Conservation (phyloP, 2,797 vertebrate species). For the Oreochromis mossambicus region DNA sequence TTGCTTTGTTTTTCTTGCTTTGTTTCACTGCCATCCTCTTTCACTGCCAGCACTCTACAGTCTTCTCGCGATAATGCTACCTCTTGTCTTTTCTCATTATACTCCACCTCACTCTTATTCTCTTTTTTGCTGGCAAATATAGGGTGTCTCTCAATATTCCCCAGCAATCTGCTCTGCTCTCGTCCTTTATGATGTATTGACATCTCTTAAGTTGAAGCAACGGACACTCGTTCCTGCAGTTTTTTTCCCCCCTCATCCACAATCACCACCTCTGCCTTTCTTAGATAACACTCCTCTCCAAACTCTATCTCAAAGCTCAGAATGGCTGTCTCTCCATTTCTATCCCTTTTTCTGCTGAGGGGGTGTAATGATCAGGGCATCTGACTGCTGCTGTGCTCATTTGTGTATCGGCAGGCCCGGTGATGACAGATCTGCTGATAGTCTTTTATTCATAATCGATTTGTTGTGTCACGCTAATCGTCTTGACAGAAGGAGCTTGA, state of each 20-base stretch:
- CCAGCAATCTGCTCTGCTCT: neutral
- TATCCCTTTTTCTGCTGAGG: conserved; percentile 2
- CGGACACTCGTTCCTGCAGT: neutral
- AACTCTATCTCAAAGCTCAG: neutral
- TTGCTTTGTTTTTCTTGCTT: neutral
- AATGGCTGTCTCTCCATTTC: neutral
- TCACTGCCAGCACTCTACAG: neutral
- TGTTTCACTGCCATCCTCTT: neutral
- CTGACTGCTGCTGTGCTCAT: conserved; percentile 8
- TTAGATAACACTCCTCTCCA: conserved; percentile 6
- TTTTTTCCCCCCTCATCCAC: neutral
- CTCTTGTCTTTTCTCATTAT: neutral
- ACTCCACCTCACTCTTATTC: neutral
- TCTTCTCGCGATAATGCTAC: neutral
- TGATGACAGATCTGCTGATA: conserved; percentile 47
- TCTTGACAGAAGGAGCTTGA: neutral
- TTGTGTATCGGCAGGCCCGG: conserved; percentile 13
- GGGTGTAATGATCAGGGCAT: conserved; percentile 4
- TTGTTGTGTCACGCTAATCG: conserved; percentile 37
- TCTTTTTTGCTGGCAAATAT: neutral
- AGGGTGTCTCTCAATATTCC: neutral
- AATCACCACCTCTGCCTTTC: neutral
- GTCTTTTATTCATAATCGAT: conserved; percentile 40
- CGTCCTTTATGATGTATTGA: neutral
- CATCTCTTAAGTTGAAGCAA: neutral